Base-by-base conservation (phyloP, 2,113 vertebrate genomes). In the Donacobius atricapilla region DNA sequence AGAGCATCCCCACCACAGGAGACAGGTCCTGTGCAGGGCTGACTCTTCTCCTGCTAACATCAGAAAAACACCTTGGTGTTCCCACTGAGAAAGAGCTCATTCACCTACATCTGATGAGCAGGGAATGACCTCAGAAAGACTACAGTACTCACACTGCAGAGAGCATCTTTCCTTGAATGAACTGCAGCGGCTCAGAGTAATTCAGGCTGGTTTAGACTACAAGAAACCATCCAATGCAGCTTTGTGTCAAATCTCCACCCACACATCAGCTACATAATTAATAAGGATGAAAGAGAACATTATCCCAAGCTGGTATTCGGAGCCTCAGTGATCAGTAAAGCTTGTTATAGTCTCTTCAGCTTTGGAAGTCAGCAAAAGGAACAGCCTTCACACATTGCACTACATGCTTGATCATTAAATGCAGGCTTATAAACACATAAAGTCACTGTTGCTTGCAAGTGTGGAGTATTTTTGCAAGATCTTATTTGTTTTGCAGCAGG, bases 401-500 rank as follows among this genome's bases (percentile, higher is more conserved):
- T 76, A 33, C 77, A 54, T 42, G 54, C 58, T 51, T 91, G 87
- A 70, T 81, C 80, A 89, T 87, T 93, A 94, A 94, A 88, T 15
- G 42, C 48, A 66, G 71, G 33, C 18, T 93, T 88, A 57, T 50
- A 66, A 90, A 40, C 50, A 27, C 66, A 92, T 90, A 89, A 91
- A 84, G 33, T 64, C 60, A 85, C 16, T 68, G 61, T 7, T 80
- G 45, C 73, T 87, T 90, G 48, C 77, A 89, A 94, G 66, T 7
- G 13, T 39, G 56, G 35, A 90, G 58, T 35, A 64, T 91, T 82
- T 95, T 81, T 92, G 44, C 61, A 89, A 63, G 42, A 87, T 87
- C 35, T 65, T 66, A 68, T 83, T 95, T 94, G 83, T 71, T 95
- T 93, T 83, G 63, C 83, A 96, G 66, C 22, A 92, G 37, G 44